A percentile compares a stretch with the other conserved stretches of the same genome.
Conservation (phyloP, 2,113 vertebrate species). For the Naja naja region DNA sequence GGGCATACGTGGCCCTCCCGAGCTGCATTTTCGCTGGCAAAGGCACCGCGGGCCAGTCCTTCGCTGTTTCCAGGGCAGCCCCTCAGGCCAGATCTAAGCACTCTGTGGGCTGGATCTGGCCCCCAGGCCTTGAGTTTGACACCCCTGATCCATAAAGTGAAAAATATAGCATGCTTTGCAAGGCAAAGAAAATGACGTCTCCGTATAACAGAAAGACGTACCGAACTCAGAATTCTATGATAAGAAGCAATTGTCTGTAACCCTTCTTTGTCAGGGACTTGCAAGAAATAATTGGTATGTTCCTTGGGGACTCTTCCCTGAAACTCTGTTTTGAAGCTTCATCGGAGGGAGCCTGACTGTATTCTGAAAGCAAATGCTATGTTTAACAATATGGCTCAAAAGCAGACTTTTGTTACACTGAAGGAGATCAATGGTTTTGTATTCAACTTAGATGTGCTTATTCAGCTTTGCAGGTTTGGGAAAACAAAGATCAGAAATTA, state of each 20-base stretch:
- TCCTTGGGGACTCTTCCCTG: not conserved
- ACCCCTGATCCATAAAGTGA: not conserved
- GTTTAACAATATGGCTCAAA: conserved; percentile 1
- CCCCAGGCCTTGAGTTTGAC: no score
- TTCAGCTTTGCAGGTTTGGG: conserved; percentile 40
- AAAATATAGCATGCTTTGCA: not conserved
- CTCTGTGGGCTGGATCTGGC: no score
- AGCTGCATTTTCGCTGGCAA: no score
- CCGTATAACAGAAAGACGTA: not conserved
- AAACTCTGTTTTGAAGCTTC: conserved; percentile 18
- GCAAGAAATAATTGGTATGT: not conserved
- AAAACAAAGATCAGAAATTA: conserved; percentile 38
- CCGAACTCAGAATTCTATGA: not conserved
- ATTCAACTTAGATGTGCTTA: conserved; percentile 15
- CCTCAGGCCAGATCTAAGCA: no score
- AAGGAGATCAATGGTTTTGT: conserved; percentile 21
- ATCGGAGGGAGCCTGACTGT: not conserved
- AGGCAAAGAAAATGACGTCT: not conserved
- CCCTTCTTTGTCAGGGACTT: conserved; percentile 23
- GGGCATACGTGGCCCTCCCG: no score
- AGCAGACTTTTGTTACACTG: not conserved
- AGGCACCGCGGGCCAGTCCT: no score
- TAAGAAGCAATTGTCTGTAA: not conserved
- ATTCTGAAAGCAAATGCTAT: conserved; percentile 34
- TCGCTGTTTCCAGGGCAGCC: no score